Percentiles rank a stretch among this genome's conserved stretches.
These are phyloP conservation scores for Holothuria glaberrima DNA, from an alignment of 35 echinoderm and acorn worm species.

Conservation along the genomic window DNA sequence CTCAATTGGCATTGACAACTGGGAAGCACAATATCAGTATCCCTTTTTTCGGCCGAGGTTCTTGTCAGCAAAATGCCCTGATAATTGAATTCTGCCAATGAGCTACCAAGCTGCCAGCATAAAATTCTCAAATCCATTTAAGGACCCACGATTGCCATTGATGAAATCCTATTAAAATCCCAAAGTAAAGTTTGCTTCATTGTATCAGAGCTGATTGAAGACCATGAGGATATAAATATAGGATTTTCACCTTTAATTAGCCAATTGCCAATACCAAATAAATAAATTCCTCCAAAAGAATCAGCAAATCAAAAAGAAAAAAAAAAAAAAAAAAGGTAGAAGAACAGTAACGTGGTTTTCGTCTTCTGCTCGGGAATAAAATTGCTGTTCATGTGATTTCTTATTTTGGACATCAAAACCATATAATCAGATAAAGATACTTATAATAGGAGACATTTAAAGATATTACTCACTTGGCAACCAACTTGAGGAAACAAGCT, in stretches of 20 bases:
- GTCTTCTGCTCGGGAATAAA: too few species aligned
- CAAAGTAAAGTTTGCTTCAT: slow-evolving; percentile 4
- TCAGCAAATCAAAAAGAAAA: too few species aligned
- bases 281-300: too few species aligned
- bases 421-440: too few species aligned
- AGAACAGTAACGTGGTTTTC: too few species aligned
- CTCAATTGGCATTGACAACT: slow-evolving; percentile 47
- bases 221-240: neutral
- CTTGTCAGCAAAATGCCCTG: slow-evolving; percentile 11
- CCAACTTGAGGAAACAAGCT: too few species aligned
- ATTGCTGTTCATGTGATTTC: too few species aligned
- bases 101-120: neutral
- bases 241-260: slow-evolving; percentile 41
- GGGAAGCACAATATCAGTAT: slow-evolving; percentile 26
- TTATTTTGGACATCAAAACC: too few species aligned
- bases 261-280: neutral
- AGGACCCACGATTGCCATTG: slow-evolving; percentile 6
- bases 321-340: too few species aligned
- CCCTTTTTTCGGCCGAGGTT: neutral
- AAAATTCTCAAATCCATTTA: slow-evolving; percentile 34
- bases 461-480: too few species aligned
- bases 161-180: slow-evolving; percentile 21
- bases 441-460: too few species aligned
- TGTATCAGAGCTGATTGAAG: neutral
- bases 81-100: slow-evolving; percentile 26